Base-by-base conservation (phyloP, 2,797 vertebrate genomes). In the Gambelia wislizenii region DNA sequence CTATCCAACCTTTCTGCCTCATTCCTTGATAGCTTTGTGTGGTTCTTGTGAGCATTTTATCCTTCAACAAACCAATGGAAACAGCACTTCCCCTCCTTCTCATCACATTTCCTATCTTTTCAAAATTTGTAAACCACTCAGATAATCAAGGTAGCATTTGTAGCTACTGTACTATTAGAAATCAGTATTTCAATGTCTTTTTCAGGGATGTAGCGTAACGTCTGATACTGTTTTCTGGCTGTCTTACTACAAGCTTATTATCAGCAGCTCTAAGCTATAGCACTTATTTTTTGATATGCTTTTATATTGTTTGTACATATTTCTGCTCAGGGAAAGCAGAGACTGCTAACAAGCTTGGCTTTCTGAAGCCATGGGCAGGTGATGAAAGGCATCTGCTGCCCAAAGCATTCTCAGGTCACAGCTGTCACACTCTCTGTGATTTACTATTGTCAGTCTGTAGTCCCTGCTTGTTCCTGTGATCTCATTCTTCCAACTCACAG, bases 361-460 rank as follows among this genome's bases (percentile, higher is more conserved):
- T 94, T 88, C 92, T 94, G 88, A 95, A 95, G 83, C 49, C 75
- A 94, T 86, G 90, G 92, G 87, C 89, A 95, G 93, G 93, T 95
- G 94, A 94, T 94, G 94, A 94, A 95, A 97, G 91, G 87, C 82
- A 95, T 75, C 86, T 93, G 79, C 91, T 94, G 91, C 92, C 90
- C 92, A 92, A 94, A 94, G 93, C 90, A 93, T 93, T 82, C 92
- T 84, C 89, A 92, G 92, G 93, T 96, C 94, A 94, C 94, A 96
- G 92, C 90, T 95, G 95, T 95, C 90, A 95, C 52, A 91, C 56
- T 90, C 88, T 88, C 84, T 94, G 91, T 93, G 91, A 94, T 96
- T 96, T 96, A 94, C 88, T 96, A 92, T 88, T 95, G 93, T 92
- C 94, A 95, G 93, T 95, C 85, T 96, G 88, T 90, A 94, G 85